A percentile compares a stretch with the other conserved stretches of the same genome.
phyloP scores from a whole-genome alignment of 2,888 invertebrate species.

The Ophion costatus region DNA sequence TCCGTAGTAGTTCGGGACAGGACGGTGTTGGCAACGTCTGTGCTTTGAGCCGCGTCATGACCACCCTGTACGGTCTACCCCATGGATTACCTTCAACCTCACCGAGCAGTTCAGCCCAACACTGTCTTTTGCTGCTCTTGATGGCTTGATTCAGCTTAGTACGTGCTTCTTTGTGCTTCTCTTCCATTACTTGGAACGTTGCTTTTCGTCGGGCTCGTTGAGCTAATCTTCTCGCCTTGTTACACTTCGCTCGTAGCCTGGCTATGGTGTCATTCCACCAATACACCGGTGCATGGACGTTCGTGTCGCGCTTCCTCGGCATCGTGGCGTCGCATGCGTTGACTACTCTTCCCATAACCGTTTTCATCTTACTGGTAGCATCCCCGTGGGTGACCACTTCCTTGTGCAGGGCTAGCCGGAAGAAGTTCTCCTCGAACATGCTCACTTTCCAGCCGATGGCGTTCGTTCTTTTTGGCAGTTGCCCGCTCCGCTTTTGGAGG shows the following conservation, averaged over 20 bases:
- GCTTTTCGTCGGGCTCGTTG: constrained; percentile 18
- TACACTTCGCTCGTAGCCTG: not conserved
- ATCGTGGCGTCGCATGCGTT: constrained; percentile 61
- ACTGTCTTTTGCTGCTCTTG: constrained; percentile 23
- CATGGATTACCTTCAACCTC: constrained; percentile 60
- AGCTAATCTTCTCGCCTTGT: not conserved
- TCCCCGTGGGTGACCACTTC: constrained; percentile 15
- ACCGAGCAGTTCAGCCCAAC: constrained; percentile 40
- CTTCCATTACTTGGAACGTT: not conserved
- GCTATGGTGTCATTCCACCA: constrained; percentile 58
- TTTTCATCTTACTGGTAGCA: constrained; percentile 29
- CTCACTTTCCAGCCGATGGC: constrained; percentile 15
- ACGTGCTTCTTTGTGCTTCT: constrained; percentile 44
- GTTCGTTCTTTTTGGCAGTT: not conserved
- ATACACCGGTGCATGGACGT: constrained; percentile 47
- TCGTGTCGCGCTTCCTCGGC: constrained; percentile 30
- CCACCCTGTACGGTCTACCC: constrained; percentile 61
- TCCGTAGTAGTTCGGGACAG: constrained; percentile 56
- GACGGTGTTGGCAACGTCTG: constrained; percentile 56
- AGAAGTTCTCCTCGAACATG: constrained; percentile 22
- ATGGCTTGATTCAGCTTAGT: constrained; percentile 34
- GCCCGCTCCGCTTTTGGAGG: not conserved
- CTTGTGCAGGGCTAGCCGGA: not conserved
- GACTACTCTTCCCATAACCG: constrained; percentile 40
- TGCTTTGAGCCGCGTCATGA: constrained; percentile 54